These are phyloP conservation scores for Helicorthomorpha holstii DNA, from an alignment of 1,140 invertebrate species.

Conservation along the genomic window DNA sequence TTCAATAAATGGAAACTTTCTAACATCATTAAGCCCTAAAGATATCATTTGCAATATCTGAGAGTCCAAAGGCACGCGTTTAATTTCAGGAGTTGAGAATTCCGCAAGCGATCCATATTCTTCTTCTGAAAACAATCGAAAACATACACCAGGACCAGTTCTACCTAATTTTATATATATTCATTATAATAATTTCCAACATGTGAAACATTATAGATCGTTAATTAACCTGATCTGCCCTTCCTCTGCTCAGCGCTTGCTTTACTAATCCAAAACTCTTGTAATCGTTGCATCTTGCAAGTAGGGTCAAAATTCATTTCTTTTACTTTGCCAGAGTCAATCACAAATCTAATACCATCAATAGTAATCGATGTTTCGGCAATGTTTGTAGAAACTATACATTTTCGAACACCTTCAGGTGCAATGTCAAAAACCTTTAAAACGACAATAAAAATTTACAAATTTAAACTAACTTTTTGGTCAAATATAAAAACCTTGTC, in stretches of 20 bases:
- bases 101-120: conserved; percentile 60
- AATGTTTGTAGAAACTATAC: conserved; percentile 97
- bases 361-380: conserved; percentile 99
- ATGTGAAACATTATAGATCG: not conserved
- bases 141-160: conserved; percentile 52
- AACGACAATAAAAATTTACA: not conserved
- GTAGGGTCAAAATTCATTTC: conserved; percentile 87
- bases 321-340: conserved; percentile 93
- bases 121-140: conserved; percentile 72
- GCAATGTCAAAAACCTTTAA: conserved; percentile 81
- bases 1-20: conserved; percentile 92
- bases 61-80: conserved; percentile 79
- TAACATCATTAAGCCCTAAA: conserved; percentile 76
- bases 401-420: conserved; percentile 88
- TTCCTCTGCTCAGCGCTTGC: conserved; percentile 94
- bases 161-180: conserved; percentile 17
- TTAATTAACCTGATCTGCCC: conserved; percentile 59
- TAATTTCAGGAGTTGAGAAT: conserved; percentile 76
- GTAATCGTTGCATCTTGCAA: conserved; percentile 69
- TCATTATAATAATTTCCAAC: not conserved
- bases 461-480: not conserved
- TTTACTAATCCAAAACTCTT: conserved; percentile 93
- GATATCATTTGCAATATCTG: conserved; percentile 86
- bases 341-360: conserved; percentile 93
- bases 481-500: conserved; percentile 52